Percentiles rank a stretch among this genome's conserved stretches.
Conservation (phyloP, 2,888 invertebrate species). For the Corbicula japonica region DNA sequence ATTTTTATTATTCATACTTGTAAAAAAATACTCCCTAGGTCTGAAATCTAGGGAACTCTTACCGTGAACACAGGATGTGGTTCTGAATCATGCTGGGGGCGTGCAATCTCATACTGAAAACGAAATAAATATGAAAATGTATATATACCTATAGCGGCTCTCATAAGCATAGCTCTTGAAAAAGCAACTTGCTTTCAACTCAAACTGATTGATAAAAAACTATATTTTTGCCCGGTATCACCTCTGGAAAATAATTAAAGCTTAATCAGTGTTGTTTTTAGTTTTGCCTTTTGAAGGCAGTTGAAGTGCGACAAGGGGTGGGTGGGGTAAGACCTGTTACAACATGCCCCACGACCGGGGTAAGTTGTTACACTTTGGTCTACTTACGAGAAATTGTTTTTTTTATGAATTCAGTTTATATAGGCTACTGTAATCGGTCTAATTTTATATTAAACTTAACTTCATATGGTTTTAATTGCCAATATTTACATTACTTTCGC, state of each 20-base stretch:
- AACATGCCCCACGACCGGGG: neutral
- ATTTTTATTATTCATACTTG: neutral
- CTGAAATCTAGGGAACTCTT: slow-evolving; percentile 19
- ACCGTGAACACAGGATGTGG: slow-evolving; percentile 64
- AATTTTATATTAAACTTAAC: too few species aligned
- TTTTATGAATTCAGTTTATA: too few species aligned
- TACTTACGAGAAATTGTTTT: too few species aligned
- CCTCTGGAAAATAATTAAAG: neutral
- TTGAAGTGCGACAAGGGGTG: too few species aligned
- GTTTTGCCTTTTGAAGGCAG: too few species aligned
- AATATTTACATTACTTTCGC: neutral
- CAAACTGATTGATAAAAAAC: neutral
- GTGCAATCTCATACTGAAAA: slow-evolving; percentile 68
- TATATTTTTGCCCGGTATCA: neutral
- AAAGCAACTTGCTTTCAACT: neutral
- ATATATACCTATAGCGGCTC: neutral
- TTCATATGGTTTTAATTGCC: too few species aligned
- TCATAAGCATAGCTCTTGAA: neutral
- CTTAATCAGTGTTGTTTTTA: neutral
- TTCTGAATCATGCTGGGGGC: slow-evolving; percentile 54
- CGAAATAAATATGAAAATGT: neutral
- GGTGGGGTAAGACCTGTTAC: neutral
- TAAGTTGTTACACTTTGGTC: too few species aligned
- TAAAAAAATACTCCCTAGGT: neutral
- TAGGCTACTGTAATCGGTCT: too few species aligned